Percentiles rank a stretch among this genome's conserved stretches.
Evolutionary conservation across 1,140 invertebrate species (phyloP).

Genomic region (Danaus melanippus): DNA sequence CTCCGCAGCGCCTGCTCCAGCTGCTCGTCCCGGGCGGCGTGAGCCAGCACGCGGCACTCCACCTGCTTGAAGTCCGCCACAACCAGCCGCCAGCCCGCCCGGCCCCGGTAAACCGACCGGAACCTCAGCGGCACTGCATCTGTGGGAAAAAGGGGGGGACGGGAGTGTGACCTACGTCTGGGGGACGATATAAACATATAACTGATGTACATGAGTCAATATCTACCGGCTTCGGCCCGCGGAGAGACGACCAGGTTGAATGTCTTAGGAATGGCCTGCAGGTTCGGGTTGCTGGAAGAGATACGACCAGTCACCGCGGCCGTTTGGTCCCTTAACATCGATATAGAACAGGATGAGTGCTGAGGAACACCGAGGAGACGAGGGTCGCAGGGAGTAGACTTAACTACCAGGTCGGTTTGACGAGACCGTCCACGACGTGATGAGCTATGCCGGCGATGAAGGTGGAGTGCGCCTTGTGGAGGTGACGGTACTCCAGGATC

Average conservation of each 20-base stretch:
- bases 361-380: too few relatives aligned
- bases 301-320: slow-evolving; percentile 75
- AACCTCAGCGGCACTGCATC: slow-evolving; percentile 26
- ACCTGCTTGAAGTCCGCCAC: slow-evolving; percentile 75
- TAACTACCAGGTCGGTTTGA: slow-evolving; percentile 67
- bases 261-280: slow-evolving; percentile 74
- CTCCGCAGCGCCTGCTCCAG: slow-evolving; percentile 56
- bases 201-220: too few relatives aligned
- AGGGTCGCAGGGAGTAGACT: background rate
- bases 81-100: slow-evolving; percentile 49
- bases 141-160: background rate
- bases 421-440: slow-evolving; percentile 54
- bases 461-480: slow-evolving; percentile 74
- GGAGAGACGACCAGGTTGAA: slow-evolving; percentile 48
- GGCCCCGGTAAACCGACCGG: slow-evolving; percentile 51
- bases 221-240: slow-evolving; percentile 18
- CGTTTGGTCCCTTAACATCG: slow-evolving; percentile 68
- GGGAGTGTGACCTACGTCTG: too few relatives aligned
- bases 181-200: too few relatives aligned
- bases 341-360: too few relatives aligned
- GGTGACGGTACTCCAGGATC: slow-evolving; percentile 70
- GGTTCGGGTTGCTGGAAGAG: slow-evolving; percentile 73
- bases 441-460: slow-evolving; percentile 72
- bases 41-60: slow-evolving; percentile 74
- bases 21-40: slow-evolving; percentile 62